Evolutionary conservation across 2,888 invertebrate genomes (phyloP), one percentile per base, ranked within the genome.

Genomic region (Lasioglossum vierecki): DNA sequence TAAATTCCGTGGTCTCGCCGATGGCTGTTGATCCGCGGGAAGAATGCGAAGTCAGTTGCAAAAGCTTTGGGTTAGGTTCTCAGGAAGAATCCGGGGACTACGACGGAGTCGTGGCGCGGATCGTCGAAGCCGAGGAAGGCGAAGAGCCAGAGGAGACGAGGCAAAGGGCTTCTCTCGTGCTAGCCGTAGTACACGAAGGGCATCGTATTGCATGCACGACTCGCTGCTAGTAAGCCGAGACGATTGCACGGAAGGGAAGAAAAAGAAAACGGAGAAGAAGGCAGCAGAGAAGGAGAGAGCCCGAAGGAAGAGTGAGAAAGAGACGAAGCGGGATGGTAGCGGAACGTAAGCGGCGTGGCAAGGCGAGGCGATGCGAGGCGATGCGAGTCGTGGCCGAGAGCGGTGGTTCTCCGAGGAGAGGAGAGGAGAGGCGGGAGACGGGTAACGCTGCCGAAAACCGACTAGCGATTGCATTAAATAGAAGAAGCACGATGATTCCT

Each of bases 381-480:
- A 77, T 53, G 83, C 79, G 63, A 71, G 57, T 57, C 74, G 71
- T 39, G 66, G 76, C n/a, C 53, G 75, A 72, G 26, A 15, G 72
- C 79, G 60, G 71, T 4, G 39, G 68, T 30, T 63, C 63, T 30
- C 8, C 74, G 68, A 0, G 30, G 63, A 9, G 66, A 79, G 74
- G 79, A 68, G 46, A 49, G 49, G 66, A 63, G 83, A 70, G 80
- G 80, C 1, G n/a, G 79, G 63, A 82, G 77, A 80, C 60, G 78
- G 80, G 82, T 77, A 83, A 88, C 88, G 92, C 91, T 91, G 92
- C 93, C 93, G 91, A 94, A 94, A 94, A 94, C 92, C 91, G 92
- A 93, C 94, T 94, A 94, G 94, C 93, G 93, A 93, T 93, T 93
- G 93, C 92, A 93, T 94, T 93, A 93, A 93, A 93, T 93, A 93